Base-by-base conservation (phyloP, 2,888 invertebrate species). In the Drosophila antonietae region DNA sequence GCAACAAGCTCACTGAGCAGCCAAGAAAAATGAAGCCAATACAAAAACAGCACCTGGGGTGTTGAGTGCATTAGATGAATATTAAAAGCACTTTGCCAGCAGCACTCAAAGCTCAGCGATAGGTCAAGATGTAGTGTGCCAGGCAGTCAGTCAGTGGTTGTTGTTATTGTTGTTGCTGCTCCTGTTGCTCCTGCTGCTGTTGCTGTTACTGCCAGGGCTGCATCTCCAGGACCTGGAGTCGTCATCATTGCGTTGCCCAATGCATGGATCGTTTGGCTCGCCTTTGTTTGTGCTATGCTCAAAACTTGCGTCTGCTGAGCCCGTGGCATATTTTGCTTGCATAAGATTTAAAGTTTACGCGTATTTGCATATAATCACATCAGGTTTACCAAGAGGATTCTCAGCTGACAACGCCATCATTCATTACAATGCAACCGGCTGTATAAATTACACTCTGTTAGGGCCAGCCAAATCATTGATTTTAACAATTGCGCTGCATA, bases 61-160 rank as follows among this genome's bases (percentile, higher is more conserved):
- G 80, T 80, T 65, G 88, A 88, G 76, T 85, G 89, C 86, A 86
- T 89, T 88, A 85, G 79, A 74, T 82, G 89, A 82, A 89, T 89
- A 89, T 83, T 89, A 85, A 88, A 79, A 85, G 79, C 83, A 83
- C 76, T 81, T 76, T 63, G 41, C 57, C 57, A 61, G 41, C 73
- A 68, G 52, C 69, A 71, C 68, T 71, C 59, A 62, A 68, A 73
- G 52, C 53, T 43, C 43, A 56, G 33, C 41, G 20, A 44, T 57
- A 57, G 35, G 58, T 58, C 46, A 20, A 35, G 46, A 46, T 23
- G 15, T 12, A 35, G 53, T 47, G 23, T 47, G 60, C 15, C 41
- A 33, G 56, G 28, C 59, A 39, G 47, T 20, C 47, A 28, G 23
- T n/a, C 46, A n/a, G 46, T 10, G 35, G 23, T 10, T 18, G 37